Conservation (phyloP, 2,888 invertebrate genomes). For the Cheilosia vulpina region DNA sequence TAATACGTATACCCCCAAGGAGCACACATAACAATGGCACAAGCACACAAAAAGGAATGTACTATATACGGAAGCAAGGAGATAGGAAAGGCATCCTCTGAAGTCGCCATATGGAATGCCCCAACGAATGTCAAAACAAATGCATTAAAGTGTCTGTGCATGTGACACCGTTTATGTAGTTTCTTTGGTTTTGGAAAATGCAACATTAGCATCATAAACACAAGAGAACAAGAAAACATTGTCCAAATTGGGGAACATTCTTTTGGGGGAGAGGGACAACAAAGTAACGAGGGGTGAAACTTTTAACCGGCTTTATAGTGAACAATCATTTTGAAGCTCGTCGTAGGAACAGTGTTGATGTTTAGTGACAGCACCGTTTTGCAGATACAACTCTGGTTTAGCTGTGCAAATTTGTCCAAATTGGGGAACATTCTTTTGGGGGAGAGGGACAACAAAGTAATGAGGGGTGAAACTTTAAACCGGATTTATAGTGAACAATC, state of each 20-base stretch:
- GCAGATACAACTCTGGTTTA: too few species aligned
- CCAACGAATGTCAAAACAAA: slow-evolving; percentile 21
- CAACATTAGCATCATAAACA: slow-evolving; percentile 1
- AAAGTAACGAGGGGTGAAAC: background rate
- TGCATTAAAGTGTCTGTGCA: slow-evolving; percentile 24
- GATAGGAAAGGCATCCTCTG: background rate
- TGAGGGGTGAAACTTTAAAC: too few species aligned
- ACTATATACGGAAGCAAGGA: background rate
- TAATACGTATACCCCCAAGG: background rate
- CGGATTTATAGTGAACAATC: too few species aligned
- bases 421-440: background rate
- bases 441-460: background rate
- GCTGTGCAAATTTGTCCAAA: too few species aligned
- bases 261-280: too few species aligned
- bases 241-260: background rate
- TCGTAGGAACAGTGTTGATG: too few species aligned
- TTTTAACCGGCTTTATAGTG: too few species aligned
- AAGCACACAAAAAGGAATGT: background rate
- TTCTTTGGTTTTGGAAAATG: slow-evolving; percentile 2
- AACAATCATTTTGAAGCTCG: too few species aligned
- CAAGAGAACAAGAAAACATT: background rate
- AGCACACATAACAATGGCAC: background rate
- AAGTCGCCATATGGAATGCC: slow-evolving; percentile 2
- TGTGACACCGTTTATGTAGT: slow-evolving; percentile 18
- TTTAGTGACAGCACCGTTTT: too few species aligned